A percentile compares a stretch with the other conserved stretches of the same genome.
These are phyloP conservation scores for Anguilla obscura DNA, from an alignment of 2,797 vertebrate genomes.

Conservation along the genomic window DNA sequence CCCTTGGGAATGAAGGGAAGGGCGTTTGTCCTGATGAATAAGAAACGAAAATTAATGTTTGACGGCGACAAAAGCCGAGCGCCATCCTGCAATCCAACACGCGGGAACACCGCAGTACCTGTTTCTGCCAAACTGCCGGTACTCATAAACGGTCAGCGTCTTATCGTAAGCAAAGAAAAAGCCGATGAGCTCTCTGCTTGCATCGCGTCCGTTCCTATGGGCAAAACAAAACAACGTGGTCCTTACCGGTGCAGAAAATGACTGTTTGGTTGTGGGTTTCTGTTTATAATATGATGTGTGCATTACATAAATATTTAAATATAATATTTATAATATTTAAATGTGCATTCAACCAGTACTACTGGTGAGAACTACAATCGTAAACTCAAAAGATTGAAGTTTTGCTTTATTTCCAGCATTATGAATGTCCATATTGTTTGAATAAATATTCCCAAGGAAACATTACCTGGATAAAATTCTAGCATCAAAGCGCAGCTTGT, in stretches of 20 bases:
- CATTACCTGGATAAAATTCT: slow-evolving; percentile 74
- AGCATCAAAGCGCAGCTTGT: slow-evolving; percentile 71
- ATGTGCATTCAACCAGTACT: neutral
- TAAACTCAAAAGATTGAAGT: neutral
- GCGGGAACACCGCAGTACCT: slow-evolving; percentile 57
- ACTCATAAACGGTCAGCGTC: slow-evolving; percentile 75
- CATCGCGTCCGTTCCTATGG: slow-evolving; percentile 71
- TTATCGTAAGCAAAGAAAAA: slow-evolving; percentile 71
- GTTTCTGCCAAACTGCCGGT: slow-evolving; percentile 75
- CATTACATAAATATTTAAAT: neutral
- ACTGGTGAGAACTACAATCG: neutral
- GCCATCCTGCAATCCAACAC: neutral
- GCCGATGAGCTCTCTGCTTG: slow-evolving; percentile 73
- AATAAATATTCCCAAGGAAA: neutral
- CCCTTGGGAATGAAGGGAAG: slow-evolving; percentile 76
- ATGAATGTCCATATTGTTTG: neutral
- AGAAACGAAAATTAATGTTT: slow-evolving; percentile 48
- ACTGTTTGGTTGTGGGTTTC: neutral
- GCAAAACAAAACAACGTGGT: slow-evolving; percentile 35
- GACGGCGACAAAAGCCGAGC: neutral
- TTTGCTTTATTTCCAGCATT: neutral
- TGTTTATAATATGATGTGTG: neutral
- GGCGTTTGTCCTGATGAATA: slow-evolving; percentile 63
- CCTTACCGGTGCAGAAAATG: neutral
- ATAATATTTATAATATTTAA: neutral